Conservation (phyloP, 1,140 invertebrate genomes). For the Spodoptera litura region DNA sequence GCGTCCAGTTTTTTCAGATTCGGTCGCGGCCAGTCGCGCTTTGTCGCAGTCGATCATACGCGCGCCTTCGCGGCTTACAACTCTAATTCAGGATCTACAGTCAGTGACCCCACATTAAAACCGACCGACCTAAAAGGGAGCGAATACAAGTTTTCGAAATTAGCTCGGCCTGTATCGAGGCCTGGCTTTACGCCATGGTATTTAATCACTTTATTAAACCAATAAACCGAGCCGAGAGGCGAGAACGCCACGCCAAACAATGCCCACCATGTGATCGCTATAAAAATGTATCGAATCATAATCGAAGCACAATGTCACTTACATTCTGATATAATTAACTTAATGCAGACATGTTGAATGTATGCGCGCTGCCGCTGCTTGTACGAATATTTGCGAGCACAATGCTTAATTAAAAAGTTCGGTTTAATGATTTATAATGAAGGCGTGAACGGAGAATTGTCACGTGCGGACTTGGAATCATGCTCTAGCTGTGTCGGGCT, state of each 20-base stretch:
- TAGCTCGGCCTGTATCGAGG: conserved; percentile 56
- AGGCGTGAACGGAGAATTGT: conserved; percentile 37
- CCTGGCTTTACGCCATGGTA: conserved; percentile 64
- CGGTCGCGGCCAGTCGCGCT: background rate
- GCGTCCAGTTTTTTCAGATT: background rate
- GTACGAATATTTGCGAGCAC: conserved; percentile 46
- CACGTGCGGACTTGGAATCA: conserved; percentile 29
- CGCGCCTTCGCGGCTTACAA: conserved; percentile 34
- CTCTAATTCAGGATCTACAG: conserved; percentile 52
- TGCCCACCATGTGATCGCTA: conserved; percentile 61
- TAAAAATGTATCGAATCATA: conserved; percentile 63
- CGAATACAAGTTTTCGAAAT: conserved; percentile 61
- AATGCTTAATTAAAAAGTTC: conserved; percentile 65
- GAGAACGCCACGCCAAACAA: conserved; percentile 59
- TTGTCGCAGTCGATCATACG: conserved; percentile 34
- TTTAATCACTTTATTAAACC: conserved; percentile 72
- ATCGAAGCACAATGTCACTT: conserved; percentile 60
- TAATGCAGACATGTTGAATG: conserved; percentile 62
- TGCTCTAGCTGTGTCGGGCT: background rate
- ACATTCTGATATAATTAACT: conserved; percentile 61
- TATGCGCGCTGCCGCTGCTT: conserved; percentile 35
- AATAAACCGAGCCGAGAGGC: conserved; percentile 58
- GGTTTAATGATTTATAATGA: conserved; percentile 53
- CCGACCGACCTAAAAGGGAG: conserved; percentile 53
- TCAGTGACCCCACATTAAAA: conserved; percentile 53